These are phyloP conservation scores for Mamestra brassicae DNA, from an alignment of 2,888 invertebrate genomes.

Conservation along the genomic window DNA sequence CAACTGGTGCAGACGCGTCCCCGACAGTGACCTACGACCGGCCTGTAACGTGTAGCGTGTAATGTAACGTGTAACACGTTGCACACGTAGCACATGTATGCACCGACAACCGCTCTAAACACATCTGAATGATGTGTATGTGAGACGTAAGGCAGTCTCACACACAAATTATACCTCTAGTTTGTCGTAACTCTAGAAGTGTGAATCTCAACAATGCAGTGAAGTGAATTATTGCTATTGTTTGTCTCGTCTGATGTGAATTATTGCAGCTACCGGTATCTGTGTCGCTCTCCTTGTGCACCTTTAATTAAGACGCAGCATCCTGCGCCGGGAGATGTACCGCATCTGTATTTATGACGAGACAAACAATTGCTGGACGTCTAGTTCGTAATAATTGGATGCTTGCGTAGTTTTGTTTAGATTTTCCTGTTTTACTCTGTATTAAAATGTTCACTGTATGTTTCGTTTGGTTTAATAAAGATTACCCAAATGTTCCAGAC, in stretches of 20 bases:
- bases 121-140: conserved; percentile 9
- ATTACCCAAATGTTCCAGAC: neutral
- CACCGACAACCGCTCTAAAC: too few species aligned
- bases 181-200: neutral
- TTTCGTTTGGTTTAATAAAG: neutral
- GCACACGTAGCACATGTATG: conserved; percentile 4
- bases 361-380: too few species aligned
- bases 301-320: conserved; percentile 30
- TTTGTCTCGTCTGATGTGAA: neutral
- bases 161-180: neutral
- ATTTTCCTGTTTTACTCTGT: neutral
- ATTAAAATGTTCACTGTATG: neutral
- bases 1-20: too few species aligned
- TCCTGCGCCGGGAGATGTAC: neutral
- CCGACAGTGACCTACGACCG: neutral
- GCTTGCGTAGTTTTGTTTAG: neutral
- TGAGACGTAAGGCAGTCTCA: neutral
- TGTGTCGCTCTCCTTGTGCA: neutral
- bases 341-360: neutral
- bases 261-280: neutral
- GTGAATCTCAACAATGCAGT: neutral
- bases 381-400: too few species aligned
- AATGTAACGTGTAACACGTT: neutral
- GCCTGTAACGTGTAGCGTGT: neutral
- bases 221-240: neutral